Base-by-base conservation (phyloP, 2,113 vertebrate genomes). In the Lampris megalopsis region DNA sequence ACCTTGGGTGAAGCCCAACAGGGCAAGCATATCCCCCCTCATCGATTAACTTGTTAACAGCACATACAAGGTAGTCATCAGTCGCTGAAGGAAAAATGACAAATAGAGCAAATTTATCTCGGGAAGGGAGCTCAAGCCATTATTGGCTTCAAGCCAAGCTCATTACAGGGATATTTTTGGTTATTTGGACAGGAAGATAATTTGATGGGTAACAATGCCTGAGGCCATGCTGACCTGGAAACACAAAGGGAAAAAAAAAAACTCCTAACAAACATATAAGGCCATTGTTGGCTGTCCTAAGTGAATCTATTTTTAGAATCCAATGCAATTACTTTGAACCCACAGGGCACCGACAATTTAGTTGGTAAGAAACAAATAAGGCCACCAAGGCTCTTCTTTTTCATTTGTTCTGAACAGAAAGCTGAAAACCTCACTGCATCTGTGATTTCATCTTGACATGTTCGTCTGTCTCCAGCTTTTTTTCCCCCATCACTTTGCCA, bases 111-210 rank as follows among this genome's bases (percentile, higher is more conserved):
- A 3, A 13, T 24, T 6, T 58, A 43, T 73, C 64, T 37, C 57
- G 63, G 63, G 74, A 63, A 45, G 6, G 1, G 24, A 41, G 68
- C 38, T 9, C 24, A 1, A 68, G 76, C 79, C 58, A 62, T 77
- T 62, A 79, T 59, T 62, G 83, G 64, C 47, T 64, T 69, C 71
- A 59, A 35, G 65, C 66, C 73, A 66, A 66, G 48, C 73, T 82
- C 66, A 82, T 83, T 84, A 86, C 63, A 64, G 57, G 11, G 7
- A 3, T 35, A 43, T 43, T 75, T 64, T 13, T 58, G 48, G 66
- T 43, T 42, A 70, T 80, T 53, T 68, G 53, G 72, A 68, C 53
- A 45, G 61, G 45, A 58, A 61, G n/a, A n/a, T 50, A 35, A 63
- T 2, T n/a, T 50, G 45, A 50, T 52, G 42, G 13, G 61, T 40